Conservation (phyloP, 2,888 invertebrate species). For the Coenonympha arcania region DNA sequence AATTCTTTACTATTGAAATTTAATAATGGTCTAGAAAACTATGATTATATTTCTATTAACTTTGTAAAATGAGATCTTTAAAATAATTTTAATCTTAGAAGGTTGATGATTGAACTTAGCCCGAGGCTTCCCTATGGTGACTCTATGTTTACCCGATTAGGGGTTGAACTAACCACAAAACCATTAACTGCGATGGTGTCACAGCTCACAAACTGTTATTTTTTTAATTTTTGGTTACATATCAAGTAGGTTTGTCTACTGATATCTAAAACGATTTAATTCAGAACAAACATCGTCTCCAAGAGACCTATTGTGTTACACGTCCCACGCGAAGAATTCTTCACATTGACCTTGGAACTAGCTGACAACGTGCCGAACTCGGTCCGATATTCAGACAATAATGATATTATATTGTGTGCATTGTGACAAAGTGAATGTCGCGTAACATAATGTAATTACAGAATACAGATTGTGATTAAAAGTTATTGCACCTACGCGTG, state of each 20-base stretch:
- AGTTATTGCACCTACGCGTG: background rate
- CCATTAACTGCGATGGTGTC: too few species aligned
- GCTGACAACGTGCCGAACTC: conserved; percentile 22
- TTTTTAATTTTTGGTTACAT: too few species aligned
- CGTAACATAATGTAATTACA: conserved; percentile 6
- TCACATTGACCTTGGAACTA: conserved; percentile 41
- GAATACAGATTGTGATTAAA: conserved; percentile 1
- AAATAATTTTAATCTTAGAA: too few species aligned
- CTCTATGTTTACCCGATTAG: too few species aligned
- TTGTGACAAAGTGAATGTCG: conserved; percentile 5
- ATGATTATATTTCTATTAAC: too few species aligned
- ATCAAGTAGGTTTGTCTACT: too few species aligned
- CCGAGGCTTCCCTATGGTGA: too few species aligned
- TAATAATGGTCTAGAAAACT: too few species aligned
- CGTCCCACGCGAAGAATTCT: conserved; percentile 36
- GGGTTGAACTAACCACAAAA: too few species aligned
- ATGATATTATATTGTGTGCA: background rate
- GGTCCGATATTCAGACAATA: conserved; percentile 8
- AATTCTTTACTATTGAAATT: too few species aligned
- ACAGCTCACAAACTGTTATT: conserved; percentile 13
- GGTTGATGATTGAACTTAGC: too few species aligned
- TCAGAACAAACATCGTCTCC: background rate
- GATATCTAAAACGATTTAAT: background rate
- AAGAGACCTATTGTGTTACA: conserved; percentile 19
- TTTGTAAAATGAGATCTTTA: too few species aligned